Percentiles rank a stretch among this genome's conserved stretches.
Evolutionary conservation across 2,113 vertebrate species (phyloP).

Genomic region (Dipodomys ordii): DNA sequence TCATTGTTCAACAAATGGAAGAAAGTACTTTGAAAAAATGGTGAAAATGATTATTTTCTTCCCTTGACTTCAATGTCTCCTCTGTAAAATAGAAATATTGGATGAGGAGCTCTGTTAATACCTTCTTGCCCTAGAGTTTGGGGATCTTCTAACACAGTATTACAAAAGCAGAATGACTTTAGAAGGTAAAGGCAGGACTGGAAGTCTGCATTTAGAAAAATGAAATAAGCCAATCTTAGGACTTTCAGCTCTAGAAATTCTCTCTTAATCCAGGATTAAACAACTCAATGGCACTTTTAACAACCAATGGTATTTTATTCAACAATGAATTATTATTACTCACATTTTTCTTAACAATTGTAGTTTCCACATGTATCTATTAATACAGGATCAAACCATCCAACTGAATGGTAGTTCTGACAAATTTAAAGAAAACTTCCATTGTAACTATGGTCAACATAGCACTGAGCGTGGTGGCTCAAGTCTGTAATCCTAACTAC

Average conservation of each 20-base stretch:
- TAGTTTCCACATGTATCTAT: no score
- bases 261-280: neutral
- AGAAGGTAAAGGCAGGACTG: neutral
- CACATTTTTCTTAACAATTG: no score
- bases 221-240: no score
- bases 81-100: neutral
- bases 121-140: neutral
- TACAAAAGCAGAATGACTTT: neutral
- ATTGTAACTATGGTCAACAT: neutral
- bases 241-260: neutral
- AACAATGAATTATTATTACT: no score
- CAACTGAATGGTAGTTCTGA: neutral
- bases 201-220: neutral
- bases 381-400: neutral
- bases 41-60: constrained; percentile 10
- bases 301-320: neutral
- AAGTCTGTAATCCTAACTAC: no score
- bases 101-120: neutral
- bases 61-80: neutral
- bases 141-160: neutral
- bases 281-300: no score
- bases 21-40: neutral
- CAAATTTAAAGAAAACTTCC: neutral
- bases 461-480: no score
- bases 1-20: neutral